These are phyloP conservation scores for Heteractis magnifica DNA, from an alignment of 92 coral and sea anemone species.

Conservation along the genomic window DNA sequence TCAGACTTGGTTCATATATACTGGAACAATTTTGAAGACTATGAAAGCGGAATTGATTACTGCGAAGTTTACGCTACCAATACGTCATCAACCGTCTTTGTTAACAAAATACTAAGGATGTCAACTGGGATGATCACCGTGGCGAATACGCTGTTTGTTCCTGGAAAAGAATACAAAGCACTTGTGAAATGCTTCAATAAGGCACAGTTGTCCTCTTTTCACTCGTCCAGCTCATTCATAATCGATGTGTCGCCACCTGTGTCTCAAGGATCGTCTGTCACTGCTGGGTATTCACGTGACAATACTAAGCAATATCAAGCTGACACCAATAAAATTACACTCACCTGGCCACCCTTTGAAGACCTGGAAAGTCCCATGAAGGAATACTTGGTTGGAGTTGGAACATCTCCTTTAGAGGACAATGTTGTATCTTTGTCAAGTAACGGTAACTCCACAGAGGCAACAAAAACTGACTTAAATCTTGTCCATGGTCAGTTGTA, in stretches of 20 bases:
- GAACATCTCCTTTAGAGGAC: slow-evolving; percentile 51
- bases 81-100: slow-evolving; percentile 4
- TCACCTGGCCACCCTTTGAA: slow-evolving; percentile 64
- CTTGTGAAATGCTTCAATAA: slow-evolving; percentile 57
- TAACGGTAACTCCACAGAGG: slow-evolving; percentile 48
- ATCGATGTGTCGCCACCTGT: slow-evolving; percentile 71
- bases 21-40: no score
- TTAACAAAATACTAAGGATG: slow-evolving; percentile 11
- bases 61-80: slow-evolving; percentile 46
- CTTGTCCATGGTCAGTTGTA: slow-evolving; percentile 49
- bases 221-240: slow-evolving; percentile 47
- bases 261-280: slow-evolving; percentile 33
- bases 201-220: slow-evolving; percentile 53
- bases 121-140: slow-evolving; percentile 32
- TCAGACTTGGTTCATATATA: no score
- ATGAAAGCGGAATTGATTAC: no score
- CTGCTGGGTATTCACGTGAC: slow-evolving; percentile 56
- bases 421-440: slow-evolving; percentile 45
- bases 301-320: slow-evolving; percentile 52
- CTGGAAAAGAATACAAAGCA: slow-evolving; percentile 46
- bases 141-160: background rate
- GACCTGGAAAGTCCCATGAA: slow-evolving; percentile 75
- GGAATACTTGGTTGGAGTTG: slow-evolving; percentile 59
- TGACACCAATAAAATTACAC: slow-evolving; percentile 30
- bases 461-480: slow-evolving; percentile 29